Conservation (phyloP, 2,113 vertebrate genomes). For the Ageneiosus marmoratus region DNA sequence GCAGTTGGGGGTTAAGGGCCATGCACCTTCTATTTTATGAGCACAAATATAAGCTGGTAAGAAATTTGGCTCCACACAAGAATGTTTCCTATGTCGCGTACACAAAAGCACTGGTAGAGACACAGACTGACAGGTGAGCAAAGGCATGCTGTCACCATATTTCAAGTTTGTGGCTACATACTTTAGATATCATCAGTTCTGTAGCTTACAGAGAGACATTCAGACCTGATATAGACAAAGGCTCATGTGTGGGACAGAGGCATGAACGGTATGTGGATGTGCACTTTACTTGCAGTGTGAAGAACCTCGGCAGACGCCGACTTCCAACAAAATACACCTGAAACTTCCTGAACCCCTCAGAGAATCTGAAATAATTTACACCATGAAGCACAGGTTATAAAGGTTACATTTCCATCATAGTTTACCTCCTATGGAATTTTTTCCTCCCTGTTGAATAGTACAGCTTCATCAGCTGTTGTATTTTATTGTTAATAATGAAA, state of each 20-base stretch:
- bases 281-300: neutral
- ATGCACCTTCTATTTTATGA: constrained; percentile 9
- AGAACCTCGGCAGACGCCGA: neutral
- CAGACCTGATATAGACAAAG: constrained; percentile 23
- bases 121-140: constrained; percentile 41
- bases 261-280: constrained; percentile 22
- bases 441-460: neutral
- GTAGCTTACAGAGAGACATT: neutral
- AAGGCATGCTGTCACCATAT: constrained; percentile 34
- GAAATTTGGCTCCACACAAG: constrained; percentile 27
- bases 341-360: constrained; percentile 17
- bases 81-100: constrained; percentile 40
- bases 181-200: constrained; percentile 23
- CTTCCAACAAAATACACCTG: constrained; percentile 14
- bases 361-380: constrained; percentile 50
- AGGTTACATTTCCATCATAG: constrained; percentile 25
- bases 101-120: constrained; percentile 34
- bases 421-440: constrained; percentile 7
- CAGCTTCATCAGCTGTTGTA: neutral
- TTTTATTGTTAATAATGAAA: neutral
- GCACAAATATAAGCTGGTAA: constrained; percentile 22
- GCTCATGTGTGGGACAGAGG: constrained; percentile 23
- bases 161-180: constrained; percentile 18
- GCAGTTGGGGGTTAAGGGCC: too few species aligned
- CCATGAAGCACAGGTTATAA: constrained; percentile 15